Evolutionary conservation across 1,140 invertebrate genomes (phyloP), one percentile per base, ranked within the genome.

Genomic region (Fopius arisanus): DNA sequence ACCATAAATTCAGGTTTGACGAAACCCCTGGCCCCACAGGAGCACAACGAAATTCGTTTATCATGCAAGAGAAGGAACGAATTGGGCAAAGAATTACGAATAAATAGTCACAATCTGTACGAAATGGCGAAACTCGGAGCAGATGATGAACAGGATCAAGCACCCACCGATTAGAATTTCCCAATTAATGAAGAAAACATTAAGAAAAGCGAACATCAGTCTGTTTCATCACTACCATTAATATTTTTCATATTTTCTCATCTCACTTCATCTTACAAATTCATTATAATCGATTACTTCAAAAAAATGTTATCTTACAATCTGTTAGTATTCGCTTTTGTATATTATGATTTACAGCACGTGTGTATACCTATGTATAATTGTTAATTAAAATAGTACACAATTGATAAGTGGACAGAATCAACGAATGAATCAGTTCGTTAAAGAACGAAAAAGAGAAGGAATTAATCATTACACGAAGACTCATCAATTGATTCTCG

Each of bases 81-180:
- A 82, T 51, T 86, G 14, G 81, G 85, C 67, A 81, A 70, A 70
- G 82, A 86, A 74, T 86, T 87, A 0, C 79, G 77, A 4, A 82
- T 81, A 19, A 86, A 87, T 59, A 82, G 79, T 40, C 77, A 81
- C 10, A 80, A 84, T 75, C 80, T 88, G 26, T 85, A 86, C 54
- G 84, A 87, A 76, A 72, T 87, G 62, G 85, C 86, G 19, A 83
- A 84, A 68, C 67, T 78, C 3, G n/a, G 40, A 29, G 51, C 14
- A 14, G 48, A 70, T 7, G 26, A 62, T 5, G 12, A 26, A 48
- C 48, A 65, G 26, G 21, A 29, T 33, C 10, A 48, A 37, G 21
- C 21, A 23, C 23, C 4, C 21, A 70, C 1, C 12, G 40, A 62
- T 62, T 67, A 41, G 72, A 28, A 63, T 37, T 70, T 76, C 28